phyloP scores from a whole-genome alignment of 2,888 invertebrate species.

The Malthinus seriepunctatus region DNA sequence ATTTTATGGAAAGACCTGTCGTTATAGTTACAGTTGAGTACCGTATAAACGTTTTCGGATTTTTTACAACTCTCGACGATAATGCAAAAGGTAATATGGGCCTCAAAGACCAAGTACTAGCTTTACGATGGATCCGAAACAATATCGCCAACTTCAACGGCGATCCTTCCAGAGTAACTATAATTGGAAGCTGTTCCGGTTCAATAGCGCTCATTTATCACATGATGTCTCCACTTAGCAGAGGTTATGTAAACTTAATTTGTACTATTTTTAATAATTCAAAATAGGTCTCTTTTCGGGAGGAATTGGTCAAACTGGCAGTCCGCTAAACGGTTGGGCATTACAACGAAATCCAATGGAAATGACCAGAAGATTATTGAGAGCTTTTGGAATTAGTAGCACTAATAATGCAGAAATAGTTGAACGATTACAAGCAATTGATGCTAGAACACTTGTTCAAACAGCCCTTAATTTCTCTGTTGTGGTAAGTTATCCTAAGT shows the following conservation, averaged over 20 bases:
- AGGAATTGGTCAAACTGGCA: conserved; percentile 22
- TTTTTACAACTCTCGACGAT: conserved; percentile 31
- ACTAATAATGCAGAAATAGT: neutral
- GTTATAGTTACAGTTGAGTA: conserved; percentile 4
- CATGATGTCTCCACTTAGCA: conserved; percentile 27
- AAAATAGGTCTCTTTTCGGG: too few relatives aligned
- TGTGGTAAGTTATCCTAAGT: conserved; percentile 14
- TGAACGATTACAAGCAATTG: conserved; percentile 8
- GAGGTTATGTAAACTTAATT: conserved; percentile 31
- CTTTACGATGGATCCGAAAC: conserved; percentile 36
- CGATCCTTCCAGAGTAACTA: conserved; percentile 34
- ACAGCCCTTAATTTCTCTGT: conserved; percentile 13
- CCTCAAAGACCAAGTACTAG: conserved; percentile 39
- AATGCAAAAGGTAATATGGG: conserved; percentile 38
- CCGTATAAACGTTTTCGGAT: conserved; percentile 4
- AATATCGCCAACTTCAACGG: conserved; percentile 38
- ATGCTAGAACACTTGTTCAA: neutral
- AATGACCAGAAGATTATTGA: neutral
- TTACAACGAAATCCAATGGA: conserved; percentile 11
- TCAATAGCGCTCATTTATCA: conserved; percentile 35
- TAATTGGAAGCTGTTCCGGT: conserved; percentile 40
- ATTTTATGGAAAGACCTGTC: conserved; percentile 8
- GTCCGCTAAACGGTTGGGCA: conserved; percentile 12
- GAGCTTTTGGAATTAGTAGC: conserved; percentile 4
- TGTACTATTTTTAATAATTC: too few relatives aligned